Base-by-base conservation (phyloP, 2,888 invertebrate genomes). In the Caenorhabditis sp. region DNA sequence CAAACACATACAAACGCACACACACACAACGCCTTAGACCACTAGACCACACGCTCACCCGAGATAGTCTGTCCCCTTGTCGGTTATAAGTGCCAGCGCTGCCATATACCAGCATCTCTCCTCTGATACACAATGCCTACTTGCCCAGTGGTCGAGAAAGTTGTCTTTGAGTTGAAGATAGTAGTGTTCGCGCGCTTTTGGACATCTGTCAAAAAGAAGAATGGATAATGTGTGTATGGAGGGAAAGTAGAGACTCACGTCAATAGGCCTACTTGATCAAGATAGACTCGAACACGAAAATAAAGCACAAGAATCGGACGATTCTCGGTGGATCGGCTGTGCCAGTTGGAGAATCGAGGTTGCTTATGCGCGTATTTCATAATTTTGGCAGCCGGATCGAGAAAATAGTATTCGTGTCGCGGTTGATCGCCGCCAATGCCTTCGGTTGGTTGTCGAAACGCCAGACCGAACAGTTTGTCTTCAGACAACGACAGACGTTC, bases 161-260 rank as follows among this genome's bases (percentile, higher is more conserved):
- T 97, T 97, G 90, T 94, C 93, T 78, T 94, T 93, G 88, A 97
- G 90, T 90, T 97, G 97, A 84, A 94, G 91, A 90, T 95, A 97
- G 90, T 97, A 97, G 88, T 95, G 93, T 89, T 94, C 94, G 70
- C 95, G 91, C 64, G 95, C 94, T 83, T 93, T 92, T 88, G 94
- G 94, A 91, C 96, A 95, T 89, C 92, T 91, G 74, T 49, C 14
- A 53, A 36, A 8, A 19, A 58, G 27, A 37, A 62, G 23, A 61
- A 61, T 24, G 17, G 55, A 23, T 53, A 53, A 1, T 53, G 10
- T 53, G 4, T 43, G 43, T 12, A 17, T 3, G 14, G 17, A 43
- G 17, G 14, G 12, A 43, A 3, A 12, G 19, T 54, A 14, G 54
- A 19, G n/a, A 73, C 83, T 74, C 51, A 84, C 84, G 77, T 78